These are phyloP conservation scores for Cacatua alba DNA, from an alignment of 2,113 vertebrate species.

Conservation along the genomic window DNA sequence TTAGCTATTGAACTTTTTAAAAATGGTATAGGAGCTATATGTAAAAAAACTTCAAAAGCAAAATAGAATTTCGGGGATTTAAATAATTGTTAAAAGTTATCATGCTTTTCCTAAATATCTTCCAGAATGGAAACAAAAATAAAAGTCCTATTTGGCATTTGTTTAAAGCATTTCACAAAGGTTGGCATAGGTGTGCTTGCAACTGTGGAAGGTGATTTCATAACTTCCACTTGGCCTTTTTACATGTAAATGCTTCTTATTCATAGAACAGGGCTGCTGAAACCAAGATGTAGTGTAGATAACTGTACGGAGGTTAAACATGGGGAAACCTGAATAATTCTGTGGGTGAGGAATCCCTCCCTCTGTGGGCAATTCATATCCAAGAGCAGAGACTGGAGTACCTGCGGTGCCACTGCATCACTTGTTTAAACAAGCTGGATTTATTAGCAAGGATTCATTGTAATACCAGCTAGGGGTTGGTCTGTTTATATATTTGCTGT, in stretches of 20 bases:
- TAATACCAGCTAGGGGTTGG: background rate
- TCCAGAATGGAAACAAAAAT: background rate
- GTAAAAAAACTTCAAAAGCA: background rate
- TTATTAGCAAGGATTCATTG: background rate
- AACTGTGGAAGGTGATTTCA: background rate
- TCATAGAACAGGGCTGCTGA: background rate
- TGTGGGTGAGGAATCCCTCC: background rate
- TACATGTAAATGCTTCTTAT: rapidly evolving
- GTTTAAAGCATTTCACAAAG: background rate
- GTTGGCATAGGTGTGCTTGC: background rate
- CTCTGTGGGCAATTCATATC: background rate
- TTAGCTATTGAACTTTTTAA: background rate
- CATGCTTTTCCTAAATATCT: background rate
- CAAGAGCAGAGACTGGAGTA: background rate
- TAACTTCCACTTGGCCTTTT: background rate
- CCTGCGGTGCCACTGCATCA: background rate
- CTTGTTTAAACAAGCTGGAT: background rate
- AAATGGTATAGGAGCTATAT: background rate
- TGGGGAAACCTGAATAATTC: background rate
- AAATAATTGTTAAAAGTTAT: background rate
- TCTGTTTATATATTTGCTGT: background rate
- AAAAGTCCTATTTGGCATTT: background rate
- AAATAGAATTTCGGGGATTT: background rate
- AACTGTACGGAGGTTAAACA: background rate
- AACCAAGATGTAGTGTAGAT: background rate